Conservation (phyloP, 1,140 invertebrate species). For the Eubasilissa regina region DNA sequence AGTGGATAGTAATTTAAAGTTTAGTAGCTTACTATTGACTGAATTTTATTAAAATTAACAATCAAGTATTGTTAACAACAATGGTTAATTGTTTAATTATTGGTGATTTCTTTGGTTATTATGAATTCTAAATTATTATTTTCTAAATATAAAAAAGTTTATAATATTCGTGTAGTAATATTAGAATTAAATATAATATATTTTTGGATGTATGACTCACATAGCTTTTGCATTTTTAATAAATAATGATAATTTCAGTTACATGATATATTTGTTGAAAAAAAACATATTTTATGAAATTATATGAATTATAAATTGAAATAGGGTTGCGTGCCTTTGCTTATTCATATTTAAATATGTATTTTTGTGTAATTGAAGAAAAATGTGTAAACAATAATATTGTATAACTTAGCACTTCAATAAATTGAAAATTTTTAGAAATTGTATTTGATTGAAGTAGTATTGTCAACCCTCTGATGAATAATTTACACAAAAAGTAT, state of each 20-base stretch:
- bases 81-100: too few species aligned
- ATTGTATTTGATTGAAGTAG: slow-evolving; percentile 44
- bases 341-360: slow-evolving; percentile 42
- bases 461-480: slow-evolving; percentile 5
- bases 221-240: slow-evolving; percentile 35
- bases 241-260: slow-evolving; percentile 10
- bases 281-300: slow-evolving; percentile 11
- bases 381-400: slow-evolving; percentile 42
- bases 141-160: too few species aligned
- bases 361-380: slow-evolving; percentile 45
- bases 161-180: too few species aligned
- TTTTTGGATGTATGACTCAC: slow-evolving; percentile 29
- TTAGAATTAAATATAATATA: too few species aligned
- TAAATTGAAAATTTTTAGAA: slow-evolving; percentile 46
- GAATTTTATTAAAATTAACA: too few species aligned
- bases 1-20: too few species aligned
- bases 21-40: too few species aligned
- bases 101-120: too few species aligned
- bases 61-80: too few species aligned
- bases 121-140: too few species aligned
- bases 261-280: too few species aligned
- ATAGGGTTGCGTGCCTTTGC: slow-evolving; percentile 43
- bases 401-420: slow-evolving; percentile 50
- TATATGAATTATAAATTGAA: slow-evolving; percentile 19
- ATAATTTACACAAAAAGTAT: neutral